Evolutionary conservation across 2,888 invertebrate genomes (phyloP).

Genomic region (Celastrina argiolus): DNA sequence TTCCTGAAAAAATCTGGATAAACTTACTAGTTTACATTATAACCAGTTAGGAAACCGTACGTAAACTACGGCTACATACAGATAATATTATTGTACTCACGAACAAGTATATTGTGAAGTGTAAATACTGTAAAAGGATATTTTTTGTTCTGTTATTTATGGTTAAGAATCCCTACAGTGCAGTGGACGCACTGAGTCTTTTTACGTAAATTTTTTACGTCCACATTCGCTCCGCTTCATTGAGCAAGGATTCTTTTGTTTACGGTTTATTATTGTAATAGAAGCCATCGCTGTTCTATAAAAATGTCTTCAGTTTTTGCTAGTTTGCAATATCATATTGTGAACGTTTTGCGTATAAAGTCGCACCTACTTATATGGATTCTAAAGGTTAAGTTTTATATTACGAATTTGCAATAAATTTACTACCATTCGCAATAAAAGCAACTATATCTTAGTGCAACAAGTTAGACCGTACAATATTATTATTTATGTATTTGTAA

Average conservation of each 20-base stretch:
- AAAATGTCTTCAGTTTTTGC: neutral
- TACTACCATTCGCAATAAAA: too few relatives aligned
- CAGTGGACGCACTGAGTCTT: conserved; percentile 43
- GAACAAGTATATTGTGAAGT: neutral
- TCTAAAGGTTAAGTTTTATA: too few relatives aligned
- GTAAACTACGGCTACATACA: too few relatives aligned
- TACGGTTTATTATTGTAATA: neutral
- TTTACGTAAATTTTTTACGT: conserved; percentile 42
- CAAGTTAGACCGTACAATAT: too few relatives aligned
- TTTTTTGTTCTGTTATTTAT: neutral
- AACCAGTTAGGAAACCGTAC: too few relatives aligned
- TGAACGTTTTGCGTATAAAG: neutral
- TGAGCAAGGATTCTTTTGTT: conserved; percentile 43
- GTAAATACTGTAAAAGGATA: neutral
- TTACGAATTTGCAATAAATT: too few relatives aligned
- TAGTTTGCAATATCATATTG: neutral
- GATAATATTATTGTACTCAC: neutral
- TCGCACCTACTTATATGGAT: too few relatives aligned
- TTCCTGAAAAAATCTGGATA: too few relatives aligned
- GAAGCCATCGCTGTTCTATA: too few relatives aligned
- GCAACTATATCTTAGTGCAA: too few relatives aligned
- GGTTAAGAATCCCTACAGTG: conserved; percentile 37
- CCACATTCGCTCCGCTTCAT: conserved; percentile 42
- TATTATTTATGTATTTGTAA: too few relatives aligned
- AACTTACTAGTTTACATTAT: too few relatives aligned